Evolutionary conservation across 2,797 vertebrate genomes (phyloP).

Genomic region (Pipistrellus nathusii): DNA sequence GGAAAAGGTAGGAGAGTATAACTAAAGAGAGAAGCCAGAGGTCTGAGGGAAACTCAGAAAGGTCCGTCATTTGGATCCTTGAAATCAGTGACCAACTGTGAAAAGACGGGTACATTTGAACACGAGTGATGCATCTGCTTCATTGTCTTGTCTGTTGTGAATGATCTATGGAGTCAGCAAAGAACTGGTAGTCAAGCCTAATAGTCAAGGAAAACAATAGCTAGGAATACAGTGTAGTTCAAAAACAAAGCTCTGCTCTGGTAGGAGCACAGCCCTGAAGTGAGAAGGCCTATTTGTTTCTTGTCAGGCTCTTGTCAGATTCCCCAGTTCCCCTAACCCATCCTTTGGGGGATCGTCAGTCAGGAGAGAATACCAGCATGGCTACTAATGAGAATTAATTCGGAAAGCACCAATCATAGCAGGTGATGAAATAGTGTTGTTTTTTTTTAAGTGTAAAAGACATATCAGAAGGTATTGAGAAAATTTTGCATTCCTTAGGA

Average conservation of each 20-base stretch:
- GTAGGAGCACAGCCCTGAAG: not conserved
- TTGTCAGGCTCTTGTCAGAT: not conserved
- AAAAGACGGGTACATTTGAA: not conserved
- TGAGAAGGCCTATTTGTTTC: not conserved
- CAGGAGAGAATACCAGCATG: not conserved
- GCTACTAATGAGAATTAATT: not conserved
- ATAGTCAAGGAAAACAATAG: slow-evolving; percentile 1
- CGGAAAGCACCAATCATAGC: not conserved
- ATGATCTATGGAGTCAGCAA: not conserved
- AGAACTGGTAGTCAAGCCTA: not conserved
- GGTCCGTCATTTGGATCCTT: not conserved
- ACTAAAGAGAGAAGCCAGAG: not conserved
- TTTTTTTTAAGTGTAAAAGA: not conserved
- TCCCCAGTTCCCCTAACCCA: too few species aligned
- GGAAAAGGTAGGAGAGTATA: not conserved
- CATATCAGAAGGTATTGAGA: not conserved
- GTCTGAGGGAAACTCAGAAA: not conserved
- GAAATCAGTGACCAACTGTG: not conserved
- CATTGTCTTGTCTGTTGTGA: not conserved
- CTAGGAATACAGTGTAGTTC: not conserved
- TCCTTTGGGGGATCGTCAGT: not conserved
- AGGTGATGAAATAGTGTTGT: not conserved
- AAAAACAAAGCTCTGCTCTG: not conserved
- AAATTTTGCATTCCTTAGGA: not conserved
- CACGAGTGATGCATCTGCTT: not conserved